A percentile compares a stretch with the other conserved stretches of the same genome.
phyloP scores from a whole-genome alignment of 2,888 invertebrate species.

The Athrips mouffetella region DNA sequence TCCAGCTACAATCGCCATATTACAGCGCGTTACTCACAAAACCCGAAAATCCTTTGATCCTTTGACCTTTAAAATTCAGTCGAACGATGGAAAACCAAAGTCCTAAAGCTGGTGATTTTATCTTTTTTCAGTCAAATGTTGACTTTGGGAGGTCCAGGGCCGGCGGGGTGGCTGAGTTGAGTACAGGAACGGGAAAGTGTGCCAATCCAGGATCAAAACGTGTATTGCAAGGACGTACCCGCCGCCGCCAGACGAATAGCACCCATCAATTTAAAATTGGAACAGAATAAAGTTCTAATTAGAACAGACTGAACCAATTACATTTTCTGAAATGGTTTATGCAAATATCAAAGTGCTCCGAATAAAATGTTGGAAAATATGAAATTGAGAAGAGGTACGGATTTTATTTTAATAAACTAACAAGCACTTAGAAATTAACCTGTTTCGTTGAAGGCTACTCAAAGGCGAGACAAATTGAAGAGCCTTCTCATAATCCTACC shows the following conservation, averaged over 20 bases:
- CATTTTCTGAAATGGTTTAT: neutral
- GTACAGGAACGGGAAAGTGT: conserved; percentile 31
- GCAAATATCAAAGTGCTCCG: conserved; percentile 1
- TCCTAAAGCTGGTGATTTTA: conserved; percentile 32
- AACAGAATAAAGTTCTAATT: conserved; percentile 14
- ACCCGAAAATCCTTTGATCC: conserved; percentile 22
- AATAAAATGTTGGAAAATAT: too few species aligned
- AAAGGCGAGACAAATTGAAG: too few species aligned
- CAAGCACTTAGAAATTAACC: too few species aligned
- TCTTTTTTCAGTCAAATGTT: conserved; percentile 35
- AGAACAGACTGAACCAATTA: conserved; percentile 3
- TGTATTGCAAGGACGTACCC: conserved; percentile 33
- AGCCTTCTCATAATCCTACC: too few species aligned
- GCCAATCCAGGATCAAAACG: conserved; percentile 42
- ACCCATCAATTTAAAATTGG: neutral
- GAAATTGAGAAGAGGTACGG: too few species aligned
- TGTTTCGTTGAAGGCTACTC: too few species aligned
- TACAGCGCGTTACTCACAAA: conserved; percentile 13
- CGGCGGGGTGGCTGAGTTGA: conserved; percentile 21
- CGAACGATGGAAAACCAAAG: conserved; percentile 20
- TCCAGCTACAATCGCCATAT: conserved; percentile 30
- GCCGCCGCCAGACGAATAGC: conserved; percentile 2
- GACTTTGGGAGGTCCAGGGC: conserved; percentile 27
- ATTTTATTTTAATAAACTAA: too few species aligned
- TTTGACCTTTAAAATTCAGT: conserved; percentile 34